These are phyloP conservation scores for Channallabes apus DNA, from an alignment of 2,797 vertebrate genomes.

Conservation along the genomic window DNA sequence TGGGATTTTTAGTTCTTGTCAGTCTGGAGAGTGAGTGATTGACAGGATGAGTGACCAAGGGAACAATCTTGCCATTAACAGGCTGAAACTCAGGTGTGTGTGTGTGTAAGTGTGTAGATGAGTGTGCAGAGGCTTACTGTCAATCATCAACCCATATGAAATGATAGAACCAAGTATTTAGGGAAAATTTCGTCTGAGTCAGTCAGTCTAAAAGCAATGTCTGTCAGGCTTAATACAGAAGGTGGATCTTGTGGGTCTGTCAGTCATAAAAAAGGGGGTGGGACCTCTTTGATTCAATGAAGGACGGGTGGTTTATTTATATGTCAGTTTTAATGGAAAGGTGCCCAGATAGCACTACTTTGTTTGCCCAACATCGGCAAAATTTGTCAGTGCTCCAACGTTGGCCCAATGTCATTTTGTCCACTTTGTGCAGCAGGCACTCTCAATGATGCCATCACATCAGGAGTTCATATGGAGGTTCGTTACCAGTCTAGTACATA, in stretches of 20 bases:
- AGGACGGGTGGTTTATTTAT: background rate
- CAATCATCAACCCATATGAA: slow-evolving; percentile 4
- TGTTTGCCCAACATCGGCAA: no score
- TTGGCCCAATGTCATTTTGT: no score
- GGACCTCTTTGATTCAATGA: background rate
- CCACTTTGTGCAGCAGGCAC: no score
- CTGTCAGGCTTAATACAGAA: background rate
- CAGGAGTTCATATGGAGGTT: no score
- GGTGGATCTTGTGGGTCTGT: background rate
- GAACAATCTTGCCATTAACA: slow-evolving; percentile 42
- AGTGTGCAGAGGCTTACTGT: background rate
- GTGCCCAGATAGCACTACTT: no score
- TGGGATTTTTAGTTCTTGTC: slow-evolving; percentile 36
- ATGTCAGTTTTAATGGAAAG: no score
- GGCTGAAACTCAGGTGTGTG: slow-evolving; percentile 39
- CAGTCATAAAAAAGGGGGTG: no score
- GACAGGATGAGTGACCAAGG: slow-evolving; percentile 44
- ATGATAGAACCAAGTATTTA: background rate
- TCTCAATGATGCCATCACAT: no score
- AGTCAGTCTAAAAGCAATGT: background rate
- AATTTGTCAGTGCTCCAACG: no score
- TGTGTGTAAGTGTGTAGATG: slow-evolving; percentile 10
- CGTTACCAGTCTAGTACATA: no score
- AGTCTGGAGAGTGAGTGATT: slow-evolving; percentile 38
- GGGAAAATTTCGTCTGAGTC: background rate